A percentile compares a stretch with the other conserved stretches of the same genome.
These are phyloP conservation scores for Drosophila willistoni DNA, from an alignment of 1,140 invertebrate species.

Conservation along the genomic window DNA sequence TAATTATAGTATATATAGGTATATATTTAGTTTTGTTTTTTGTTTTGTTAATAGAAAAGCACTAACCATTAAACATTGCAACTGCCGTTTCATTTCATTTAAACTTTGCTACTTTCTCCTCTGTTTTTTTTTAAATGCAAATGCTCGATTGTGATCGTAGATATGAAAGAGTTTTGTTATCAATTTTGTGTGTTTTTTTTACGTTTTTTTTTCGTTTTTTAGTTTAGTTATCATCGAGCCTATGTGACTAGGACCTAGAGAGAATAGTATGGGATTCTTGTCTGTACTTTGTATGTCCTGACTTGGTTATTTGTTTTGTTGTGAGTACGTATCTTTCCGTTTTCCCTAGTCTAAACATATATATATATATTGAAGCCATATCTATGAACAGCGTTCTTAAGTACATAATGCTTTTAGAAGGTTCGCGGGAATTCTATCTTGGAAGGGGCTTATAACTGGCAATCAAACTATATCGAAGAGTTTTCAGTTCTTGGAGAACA, in stretches of 20 bases:
- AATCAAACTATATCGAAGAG: too few species aligned
- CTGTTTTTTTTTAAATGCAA: constrained; percentile 16
- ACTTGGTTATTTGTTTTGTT: constrained; percentile 42
- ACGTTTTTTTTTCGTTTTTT: constrained; percentile 1
- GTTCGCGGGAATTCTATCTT: constrained; percentile 20
- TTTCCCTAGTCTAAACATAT: constrained; percentile 4
- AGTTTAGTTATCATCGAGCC: constrained; percentile 19
- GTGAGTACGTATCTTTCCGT: constrained; percentile 64
- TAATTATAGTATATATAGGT: constrained; percentile 40
- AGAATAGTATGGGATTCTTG: constrained; percentile 36
- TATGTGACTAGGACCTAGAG: constrained; percentile 70
- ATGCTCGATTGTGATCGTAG: constrained; percentile 77
- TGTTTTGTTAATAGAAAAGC: constrained; percentile 73
- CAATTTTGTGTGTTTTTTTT: not conserved
- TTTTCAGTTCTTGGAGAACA: too few species aligned
- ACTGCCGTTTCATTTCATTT: constrained; percentile 59
- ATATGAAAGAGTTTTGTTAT: constrained; percentile 68
- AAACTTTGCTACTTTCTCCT: not conserved
- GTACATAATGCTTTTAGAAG: constrained; percentile 52
- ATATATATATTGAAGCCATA: constrained; percentile 35
- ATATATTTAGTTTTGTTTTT: constrained; percentile 44
- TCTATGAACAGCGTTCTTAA: constrained; percentile 64
- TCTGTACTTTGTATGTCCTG: constrained; percentile 58
- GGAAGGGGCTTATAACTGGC: not conserved
- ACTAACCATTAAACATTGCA: constrained; percentile 80